Conservation (phyloP, 2,888 invertebrate genomes). For the Melitaea athalia region DNA sequence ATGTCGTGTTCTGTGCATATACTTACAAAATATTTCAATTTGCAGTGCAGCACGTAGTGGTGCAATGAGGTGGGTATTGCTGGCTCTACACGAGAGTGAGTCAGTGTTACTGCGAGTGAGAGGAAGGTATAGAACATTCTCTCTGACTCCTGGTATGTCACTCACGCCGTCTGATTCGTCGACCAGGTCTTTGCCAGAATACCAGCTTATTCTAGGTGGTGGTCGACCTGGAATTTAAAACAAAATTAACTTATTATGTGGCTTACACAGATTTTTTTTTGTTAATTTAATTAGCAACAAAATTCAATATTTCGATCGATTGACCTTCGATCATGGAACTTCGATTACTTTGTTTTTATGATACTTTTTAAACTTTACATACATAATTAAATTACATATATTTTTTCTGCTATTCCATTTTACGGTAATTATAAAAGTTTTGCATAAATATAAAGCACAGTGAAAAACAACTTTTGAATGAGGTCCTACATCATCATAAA, state of each 20-base stretch:
- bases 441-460: too few species aligned
- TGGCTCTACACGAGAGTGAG: constrained; percentile 87
- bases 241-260: background rate
- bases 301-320: too few species aligned
- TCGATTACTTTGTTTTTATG: too few species aligned
- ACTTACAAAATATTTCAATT: constrained; percentile 89
- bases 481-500: too few species aligned
- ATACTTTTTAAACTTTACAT: too few species aligned
- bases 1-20: background rate
- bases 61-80: constrained; percentile 86
- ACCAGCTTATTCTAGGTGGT: constrained; percentile 89
- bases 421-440: too few species aligned
- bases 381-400: too few species aligned
- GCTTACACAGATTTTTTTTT: too few species aligned
- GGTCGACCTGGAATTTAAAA: constrained; percentile 85
- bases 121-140: constrained; percentile 86
- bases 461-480: too few species aligned
- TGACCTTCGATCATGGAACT: too few species aligned
- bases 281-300: too few species aligned
- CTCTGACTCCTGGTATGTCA: constrained; percentile 84
- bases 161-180: constrained; percentile 86
- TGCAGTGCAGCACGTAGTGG: constrained; percentile 86
- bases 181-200: constrained; percentile 87
- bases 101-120: constrained; percentile 86
- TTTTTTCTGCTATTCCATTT: too few species aligned